A percentile compares a stretch with the other conserved stretches of the same genome.
phyloP scores from a whole-genome alignment of 2,888 invertebrate genomes.

The Nomada ferruginata region DNA sequence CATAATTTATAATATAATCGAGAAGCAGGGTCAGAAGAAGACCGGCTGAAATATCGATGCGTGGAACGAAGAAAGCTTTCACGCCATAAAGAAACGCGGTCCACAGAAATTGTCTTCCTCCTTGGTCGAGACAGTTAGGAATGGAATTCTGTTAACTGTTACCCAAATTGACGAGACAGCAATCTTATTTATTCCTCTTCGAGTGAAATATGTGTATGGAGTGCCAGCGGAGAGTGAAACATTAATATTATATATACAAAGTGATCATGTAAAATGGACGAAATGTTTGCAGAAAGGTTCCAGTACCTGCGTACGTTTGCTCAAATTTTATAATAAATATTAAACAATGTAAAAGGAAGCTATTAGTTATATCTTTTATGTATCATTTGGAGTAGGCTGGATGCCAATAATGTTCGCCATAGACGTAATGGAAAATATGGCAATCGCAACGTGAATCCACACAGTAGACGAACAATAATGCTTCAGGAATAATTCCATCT shows the following conservation, averaged over 20 bases:
- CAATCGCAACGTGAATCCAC: not conserved
- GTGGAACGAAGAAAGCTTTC: conserved; percentile 35
- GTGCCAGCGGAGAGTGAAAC: not conserved
- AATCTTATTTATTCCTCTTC: not conserved
- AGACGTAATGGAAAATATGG: not conserved
- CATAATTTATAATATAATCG: conserved; percentile 11
- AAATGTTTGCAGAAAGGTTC: not conserved
- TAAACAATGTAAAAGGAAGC: not conserved
- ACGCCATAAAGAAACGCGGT: conserved; percentile 26
- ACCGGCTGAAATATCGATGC: conserved; percentile 14
- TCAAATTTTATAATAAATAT: too few relatives aligned
- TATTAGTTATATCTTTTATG: too few relatives aligned
- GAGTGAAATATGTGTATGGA: not conserved
- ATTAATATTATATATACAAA: not conserved
- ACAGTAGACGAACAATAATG: not conserved
- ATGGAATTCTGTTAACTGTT: conserved; percentile 7
- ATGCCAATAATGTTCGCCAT: not conserved
- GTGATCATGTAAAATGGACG: not conserved
- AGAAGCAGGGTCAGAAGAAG: conserved; percentile 1
- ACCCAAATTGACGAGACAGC: conserved; percentile 10
- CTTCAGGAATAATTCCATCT: not conserved
- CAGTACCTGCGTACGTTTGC: too few relatives aligned
- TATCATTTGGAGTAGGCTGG: too few relatives aligned
- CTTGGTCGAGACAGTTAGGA: not conserved
- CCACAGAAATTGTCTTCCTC: conserved; percentile 23